phyloP scores from a whole-genome alignment of 2,113 vertebrate genomes.

The Pedionomus torquatus region DNA sequence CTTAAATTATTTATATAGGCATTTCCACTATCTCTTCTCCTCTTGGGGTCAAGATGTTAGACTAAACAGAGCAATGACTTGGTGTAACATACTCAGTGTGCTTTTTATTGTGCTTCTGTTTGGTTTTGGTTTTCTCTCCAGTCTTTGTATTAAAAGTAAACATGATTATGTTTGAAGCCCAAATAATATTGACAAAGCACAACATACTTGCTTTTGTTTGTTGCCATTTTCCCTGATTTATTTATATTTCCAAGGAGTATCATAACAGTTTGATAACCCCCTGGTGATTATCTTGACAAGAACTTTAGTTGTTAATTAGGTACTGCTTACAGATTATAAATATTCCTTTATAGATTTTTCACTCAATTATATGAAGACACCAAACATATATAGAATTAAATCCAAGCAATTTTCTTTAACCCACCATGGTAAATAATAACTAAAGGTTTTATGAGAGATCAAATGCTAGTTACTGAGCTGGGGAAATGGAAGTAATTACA shows the following conservation, averaged over 20 bases:
- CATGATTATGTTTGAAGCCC: not conserved
- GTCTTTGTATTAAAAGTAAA: constrained; percentile 19
- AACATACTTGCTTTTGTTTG: not conserved
- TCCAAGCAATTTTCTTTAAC: constrained; percentile 23
- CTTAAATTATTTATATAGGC: constrained; percentile 26
- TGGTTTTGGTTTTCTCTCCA: not conserved
- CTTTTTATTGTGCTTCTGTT: not conserved
- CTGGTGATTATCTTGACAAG: not conserved
- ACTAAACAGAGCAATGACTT: not conserved
- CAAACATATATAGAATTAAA: constrained; percentile 1
- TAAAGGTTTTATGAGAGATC: constrained; percentile 18
- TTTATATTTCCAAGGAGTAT: not conserved
- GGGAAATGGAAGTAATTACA: constrained; percentile 9
- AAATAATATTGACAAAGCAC: not conserved
- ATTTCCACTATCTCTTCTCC: not conserved
- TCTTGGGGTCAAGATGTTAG: constrained; percentile 24
- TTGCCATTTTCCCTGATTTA: not conserved
- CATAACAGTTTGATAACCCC: constrained; percentile 8
- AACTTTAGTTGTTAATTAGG: constrained; percentile 34
- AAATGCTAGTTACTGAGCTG: not conserved
- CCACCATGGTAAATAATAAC: not conserved
- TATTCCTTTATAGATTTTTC: not conserved
- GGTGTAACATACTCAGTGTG: not conserved
- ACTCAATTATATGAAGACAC: not conserved
- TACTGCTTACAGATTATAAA: constrained; percentile 10